Base-by-base conservation (phyloP, 2,888 invertebrate species). In the Cephus spinipes region DNA sequence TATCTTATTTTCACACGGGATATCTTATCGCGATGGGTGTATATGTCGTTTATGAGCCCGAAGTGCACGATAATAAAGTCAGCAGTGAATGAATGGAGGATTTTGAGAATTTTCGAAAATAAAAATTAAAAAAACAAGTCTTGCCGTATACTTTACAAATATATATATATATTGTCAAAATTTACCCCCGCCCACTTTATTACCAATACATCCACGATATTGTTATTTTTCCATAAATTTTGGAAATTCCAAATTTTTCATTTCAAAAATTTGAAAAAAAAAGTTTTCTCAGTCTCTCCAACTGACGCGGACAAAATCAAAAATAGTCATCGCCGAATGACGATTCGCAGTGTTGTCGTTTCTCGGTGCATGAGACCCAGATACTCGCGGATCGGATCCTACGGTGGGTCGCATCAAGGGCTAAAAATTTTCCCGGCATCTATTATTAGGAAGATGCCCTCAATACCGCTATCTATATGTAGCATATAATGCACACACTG, bases 371-470 rank as follows among this genome's bases (percentile, higher is more conserved):
- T 23, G 80, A 86, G 87, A 85, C 84, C 82, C 82, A 85, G 84
- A 88, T 87, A 80, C 81, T 23, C 55, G 80, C 77, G 81, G 83
- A 81, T 81, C 85, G 84, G 80, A 81, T 81, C 85, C 84, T 85
- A 84, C 82, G 81, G 79, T 83, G 83, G 86, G 85, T 82, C 83
- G 86, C 86, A 89, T 89, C 90, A 91, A 91, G 91, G 91, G 91
- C 91, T 90, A 90, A 90, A 90, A 89, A 90, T 90, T 89, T 90
- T 89, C 89, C 89, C 85, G 84, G 82, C 85, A 86, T 73, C 91
- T 91, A 91, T 91, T 90, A 90, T 90, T 91, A 91, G 91, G 87
- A 86, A 85, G 88, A 85, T 90, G 91, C 88, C 91, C 91, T 89
- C 90, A 88, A 91, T 91, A 89, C 90, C 84, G 85, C 87, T 84